Evolutionary conservation across 2,888 invertebrate genomes (phyloP).

Genomic region (Neoascia interrupta): DNA sequence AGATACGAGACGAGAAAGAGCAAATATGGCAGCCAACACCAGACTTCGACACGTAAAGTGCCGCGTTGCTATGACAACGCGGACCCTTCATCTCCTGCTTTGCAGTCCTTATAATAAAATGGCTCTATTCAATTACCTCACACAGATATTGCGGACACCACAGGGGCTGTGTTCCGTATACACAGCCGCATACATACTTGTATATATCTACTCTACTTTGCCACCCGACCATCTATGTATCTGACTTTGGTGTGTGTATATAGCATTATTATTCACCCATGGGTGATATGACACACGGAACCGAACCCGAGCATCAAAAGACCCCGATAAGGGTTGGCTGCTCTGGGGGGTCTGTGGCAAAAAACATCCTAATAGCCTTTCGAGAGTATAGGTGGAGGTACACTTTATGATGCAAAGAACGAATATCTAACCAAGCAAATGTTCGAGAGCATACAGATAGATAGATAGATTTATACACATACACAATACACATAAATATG

Average conservation of each 20-base stretch:
- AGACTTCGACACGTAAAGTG: slow-evolving; percentile 79
- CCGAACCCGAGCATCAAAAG: slow-evolving; percentile 41
- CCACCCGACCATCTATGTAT: slow-evolving; percentile 12
- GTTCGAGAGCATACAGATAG: background rate
- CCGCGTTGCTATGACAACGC: slow-evolving; percentile 79
- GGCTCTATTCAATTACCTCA: slow-evolving; percentile 72
- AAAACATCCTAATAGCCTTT: slow-evolving; percentile 67
- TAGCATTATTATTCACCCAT: slow-evolving; percentile 59
- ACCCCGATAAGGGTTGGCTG: slow-evolving; percentile 27
- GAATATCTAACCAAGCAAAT: slow-evolving; percentile 44
- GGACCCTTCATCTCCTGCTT: slow-evolving; percentile 71
- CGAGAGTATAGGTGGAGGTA: slow-evolving; percentile 42
- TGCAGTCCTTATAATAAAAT: slow-evolving; percentile 66
- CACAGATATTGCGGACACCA: slow-evolving; percentile 69
- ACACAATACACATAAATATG: background rate
- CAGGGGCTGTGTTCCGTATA: slow-evolving; percentile 36
- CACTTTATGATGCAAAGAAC: slow-evolving; percentile 57
- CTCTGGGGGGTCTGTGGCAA: slow-evolving; percentile 1
- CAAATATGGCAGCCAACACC: slow-evolving; percentile 80
- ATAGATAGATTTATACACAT: background rate
- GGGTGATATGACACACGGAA: slow-evolving; percentile 57
- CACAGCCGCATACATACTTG: slow-evolving; percentile 15
- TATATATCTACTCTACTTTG: slow-evolving; percentile 13
- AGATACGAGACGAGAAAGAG: slow-evolving; percentile 73
- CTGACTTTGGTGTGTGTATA: slow-evolving; percentile 6